Conservation (phyloP, 1,140 invertebrate species). For the Ceratoteleas bidentatus region DNA sequence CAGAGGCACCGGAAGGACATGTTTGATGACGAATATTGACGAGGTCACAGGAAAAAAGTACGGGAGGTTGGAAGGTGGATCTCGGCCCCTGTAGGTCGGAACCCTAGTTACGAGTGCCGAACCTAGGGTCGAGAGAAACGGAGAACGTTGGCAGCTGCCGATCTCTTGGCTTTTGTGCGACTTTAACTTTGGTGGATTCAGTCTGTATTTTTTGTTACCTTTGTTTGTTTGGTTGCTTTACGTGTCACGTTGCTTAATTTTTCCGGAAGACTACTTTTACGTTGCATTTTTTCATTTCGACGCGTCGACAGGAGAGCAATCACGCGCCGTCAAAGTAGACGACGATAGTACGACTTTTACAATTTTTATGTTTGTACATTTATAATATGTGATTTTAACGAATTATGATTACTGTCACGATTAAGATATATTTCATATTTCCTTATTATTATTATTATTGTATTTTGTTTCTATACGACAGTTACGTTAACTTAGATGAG, state of each 20-base stretch:
- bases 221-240: conserved; percentile 58
- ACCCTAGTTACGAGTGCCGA: conserved; percentile 82
- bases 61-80: conserved; percentile 78
- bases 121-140: conserved; percentile 79
- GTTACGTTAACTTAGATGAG: no score
- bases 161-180: conserved; percentile 73
- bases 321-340: no score
- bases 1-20: conserved; percentile 67
- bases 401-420: no score
- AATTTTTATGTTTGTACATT: no score
- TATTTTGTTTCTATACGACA: no score
- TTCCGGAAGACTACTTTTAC: conserved; percentile 44
- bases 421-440: no score
- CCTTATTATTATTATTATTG: no score
- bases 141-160: conserved; percentile 60
- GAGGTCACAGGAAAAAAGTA: conserved; percentile 69
- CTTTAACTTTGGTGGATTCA: conserved; percentile 57
- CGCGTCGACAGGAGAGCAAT: conserved; percentile 22
- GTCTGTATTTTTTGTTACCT: conserved; percentile 51
- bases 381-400: no score
- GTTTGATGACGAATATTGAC: conserved; percentile 54
- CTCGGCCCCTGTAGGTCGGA: conserved; percentile 79
- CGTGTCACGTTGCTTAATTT: conserved; percentile 37
- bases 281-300: conserved; percentile 26
- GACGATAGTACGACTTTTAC: no score